These are phyloP conservation scores for Scaptodrosophila latifasciaeformis DNA, from an alignment of 2,888 invertebrate species.

Conservation along the genomic window DNA sequence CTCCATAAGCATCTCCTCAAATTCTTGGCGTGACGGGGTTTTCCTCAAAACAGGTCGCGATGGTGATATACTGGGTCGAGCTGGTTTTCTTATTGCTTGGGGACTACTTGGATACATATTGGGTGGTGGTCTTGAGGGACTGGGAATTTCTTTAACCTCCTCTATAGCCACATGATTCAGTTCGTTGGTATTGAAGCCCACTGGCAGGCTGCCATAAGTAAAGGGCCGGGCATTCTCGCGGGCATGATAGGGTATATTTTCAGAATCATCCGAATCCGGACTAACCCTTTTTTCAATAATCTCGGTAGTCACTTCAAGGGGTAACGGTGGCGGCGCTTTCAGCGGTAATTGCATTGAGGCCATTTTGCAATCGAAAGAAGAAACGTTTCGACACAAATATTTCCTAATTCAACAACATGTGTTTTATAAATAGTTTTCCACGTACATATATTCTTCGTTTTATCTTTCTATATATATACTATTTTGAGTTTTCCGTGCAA, in stretches of 20 bases:
- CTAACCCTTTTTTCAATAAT: background rate
- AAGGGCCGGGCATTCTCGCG: slow-evolving; percentile 90
- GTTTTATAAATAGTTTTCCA: slow-evolving; percentile 11
- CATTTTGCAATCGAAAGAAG: slow-evolving; percentile 26
- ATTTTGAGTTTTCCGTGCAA: slow-evolving; percentile 5
- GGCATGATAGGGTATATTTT: slow-evolving; percentile 89
- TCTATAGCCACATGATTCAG: slow-evolving; percentile 44
- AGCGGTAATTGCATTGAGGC: slow-evolving; percentile 21
- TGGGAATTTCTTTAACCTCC: slow-evolving; percentile 25
- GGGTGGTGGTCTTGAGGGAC: slow-evolving; percentile 79
- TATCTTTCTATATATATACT: slow-evolving; percentile 1
- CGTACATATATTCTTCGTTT: background rate
- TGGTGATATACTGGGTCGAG: slow-evolving; percentile 53
- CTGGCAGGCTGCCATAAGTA: slow-evolving; percentile 84
- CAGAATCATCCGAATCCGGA: slow-evolving; percentile 43
- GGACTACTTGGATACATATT: slow-evolving; percentile 83
- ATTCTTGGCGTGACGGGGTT: slow-evolving; percentile 71
- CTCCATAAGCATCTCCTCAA: slow-evolving; percentile 72
- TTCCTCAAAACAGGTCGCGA: slow-evolving; percentile 63
- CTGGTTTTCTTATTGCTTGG: slow-evolving; percentile 81
- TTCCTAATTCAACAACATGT: slow-evolving; percentile 14
- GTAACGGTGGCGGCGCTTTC: slow-evolving; percentile 19
- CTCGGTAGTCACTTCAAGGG: slow-evolving; percentile 11
- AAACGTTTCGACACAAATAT: slow-evolving; percentile 11
- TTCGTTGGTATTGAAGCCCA: slow-evolving; percentile 48